A percentile compares a stretch with the other conserved stretches of the same genome.
These are phyloP conservation scores for Orthosia incerta DNA, from an alignment of 2,888 invertebrate genomes.

Conservation along the genomic window DNA sequence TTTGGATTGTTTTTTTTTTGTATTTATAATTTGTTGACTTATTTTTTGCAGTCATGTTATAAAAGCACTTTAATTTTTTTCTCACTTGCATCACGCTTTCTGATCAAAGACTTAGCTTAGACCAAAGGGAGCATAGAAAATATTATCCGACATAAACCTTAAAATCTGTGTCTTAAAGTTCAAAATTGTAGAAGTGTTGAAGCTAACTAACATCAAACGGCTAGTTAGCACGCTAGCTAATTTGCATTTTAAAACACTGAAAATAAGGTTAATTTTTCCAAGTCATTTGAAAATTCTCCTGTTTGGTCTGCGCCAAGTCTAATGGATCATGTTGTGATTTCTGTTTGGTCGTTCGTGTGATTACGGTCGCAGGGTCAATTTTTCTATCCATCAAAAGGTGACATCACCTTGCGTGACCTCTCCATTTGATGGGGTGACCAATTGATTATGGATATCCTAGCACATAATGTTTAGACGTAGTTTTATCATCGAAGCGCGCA, in stretches of 20 bases:
- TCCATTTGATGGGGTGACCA: conserved; percentile 84
- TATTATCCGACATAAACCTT: too few relatives aligned
- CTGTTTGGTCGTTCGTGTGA: conserved; percentile 83
- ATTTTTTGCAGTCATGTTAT: conserved; percentile 36
- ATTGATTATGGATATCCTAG: conserved; percentile 88
- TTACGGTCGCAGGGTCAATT: conserved; percentile 88
- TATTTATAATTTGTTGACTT: conserved; percentile 16
- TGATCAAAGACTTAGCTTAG: conserved; percentile 10
- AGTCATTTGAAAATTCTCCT: background rate
- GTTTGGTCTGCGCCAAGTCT: background rate
- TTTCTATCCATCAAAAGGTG: conserved; percentile 84
- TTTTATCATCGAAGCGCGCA: conserved; percentile 38
- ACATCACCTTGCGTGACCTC: conserved; percentile 63
- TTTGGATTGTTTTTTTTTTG: conserved; percentile 10
- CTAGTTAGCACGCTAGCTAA: too few relatives aligned
- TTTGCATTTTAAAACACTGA: background rate
- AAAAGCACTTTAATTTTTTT: conserved; percentile 32
- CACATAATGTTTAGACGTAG: conserved; percentile 76
- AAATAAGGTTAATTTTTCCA: background rate
- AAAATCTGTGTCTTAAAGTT: background rate
- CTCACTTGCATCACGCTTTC: conserved; percentile 44
- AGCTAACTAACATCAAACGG: too few relatives aligned
- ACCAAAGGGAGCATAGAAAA: conserved; percentile 19
- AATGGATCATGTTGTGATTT: conserved; percentile 74
- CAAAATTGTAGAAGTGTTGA: too few relatives aligned